A percentile compares a stretch with the other conserved stretches of the same genome.
These are phyloP conservation scores for Nicator chloris DNA, from an alignment of 2,113 vertebrate species.

Conservation along the genomic window DNA sequence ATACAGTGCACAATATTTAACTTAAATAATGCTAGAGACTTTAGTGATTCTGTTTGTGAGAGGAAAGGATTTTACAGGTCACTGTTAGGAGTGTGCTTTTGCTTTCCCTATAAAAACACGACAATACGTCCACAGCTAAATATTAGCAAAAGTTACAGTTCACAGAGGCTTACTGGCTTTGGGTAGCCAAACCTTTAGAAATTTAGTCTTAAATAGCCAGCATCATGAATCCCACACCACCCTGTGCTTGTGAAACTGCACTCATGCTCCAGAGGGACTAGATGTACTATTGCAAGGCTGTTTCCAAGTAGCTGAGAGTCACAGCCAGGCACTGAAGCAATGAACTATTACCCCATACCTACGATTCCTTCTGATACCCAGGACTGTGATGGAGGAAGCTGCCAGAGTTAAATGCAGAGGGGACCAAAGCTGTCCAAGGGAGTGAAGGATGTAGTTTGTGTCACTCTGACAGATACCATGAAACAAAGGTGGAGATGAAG, in stretches of 20 bases:
- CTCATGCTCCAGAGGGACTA: not conserved
- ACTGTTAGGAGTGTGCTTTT: not conserved
- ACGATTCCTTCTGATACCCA: not conserved
- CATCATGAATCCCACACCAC: not conserved
- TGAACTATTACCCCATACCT: not conserved
- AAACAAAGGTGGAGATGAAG: not conserved
- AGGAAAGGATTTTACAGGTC: not conserved
- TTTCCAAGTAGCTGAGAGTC: not conserved
- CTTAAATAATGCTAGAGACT: conserved; percentile 1
- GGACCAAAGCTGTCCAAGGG: not conserved
- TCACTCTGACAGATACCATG: not conserved
- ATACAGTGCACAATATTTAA: not conserved
- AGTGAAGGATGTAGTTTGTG: not conserved
- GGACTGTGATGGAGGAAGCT: not conserved
- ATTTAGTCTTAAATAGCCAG: not conserved
- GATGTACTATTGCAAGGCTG: not conserved
- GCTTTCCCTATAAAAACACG: not conserved
- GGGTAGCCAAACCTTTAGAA: not conserved
- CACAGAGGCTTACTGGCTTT: not conserved
- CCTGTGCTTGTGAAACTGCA: not conserved
- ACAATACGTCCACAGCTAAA: not conserved
- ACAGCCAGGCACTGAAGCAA: not conserved
- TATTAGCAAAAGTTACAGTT: not conserved
- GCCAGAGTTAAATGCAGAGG: not conserved
- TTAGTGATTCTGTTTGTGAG: not conserved